Percentiles rank a stretch among this genome's conserved stretches.
phyloP scores from a whole-genome alignment of 2,113 vertebrate genomes.

The Hepsetus odoe region DNA sequence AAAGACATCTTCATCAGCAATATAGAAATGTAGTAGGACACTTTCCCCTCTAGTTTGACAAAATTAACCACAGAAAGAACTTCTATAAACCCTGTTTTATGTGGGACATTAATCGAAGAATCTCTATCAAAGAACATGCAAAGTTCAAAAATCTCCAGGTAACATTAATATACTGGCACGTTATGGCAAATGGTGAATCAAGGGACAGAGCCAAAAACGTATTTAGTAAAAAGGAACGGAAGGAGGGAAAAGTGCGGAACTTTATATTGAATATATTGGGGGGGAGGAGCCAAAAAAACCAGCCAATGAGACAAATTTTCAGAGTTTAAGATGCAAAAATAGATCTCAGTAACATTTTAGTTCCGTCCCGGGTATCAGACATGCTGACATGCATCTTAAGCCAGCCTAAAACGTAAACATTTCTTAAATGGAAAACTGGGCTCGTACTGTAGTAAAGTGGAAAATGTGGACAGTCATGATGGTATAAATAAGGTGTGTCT shows the following conservation, averaged over 20 bases:
- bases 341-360: neutral
- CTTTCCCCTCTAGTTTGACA: neutral
- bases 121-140: neutral
- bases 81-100: neutral
- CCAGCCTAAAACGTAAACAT: neutral
- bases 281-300: neutral
- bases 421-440: constrained; percentile 2
- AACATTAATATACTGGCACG: neutral
- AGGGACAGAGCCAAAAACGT: neutral
- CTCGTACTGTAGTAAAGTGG: neutral
- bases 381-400: neutral
- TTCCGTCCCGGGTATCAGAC: neutral
- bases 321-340: neutral
- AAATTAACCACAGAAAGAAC: neutral
- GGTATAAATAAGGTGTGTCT: constrained; percentile 32
- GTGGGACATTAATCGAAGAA: neutral
- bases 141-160: neutral
- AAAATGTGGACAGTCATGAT: neutral
- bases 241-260: neutral
- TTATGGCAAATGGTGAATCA: neutral
- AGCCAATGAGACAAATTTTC: neutral
- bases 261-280: neutral
- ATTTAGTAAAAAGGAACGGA: neutral
- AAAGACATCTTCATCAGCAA: neutral
- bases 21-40: neutral